Evolutionary conservation across 2,888 invertebrate species (phyloP), one percentile per base, ranked within the genome.

Genomic region (Lochmaea crataegi): DNA sequence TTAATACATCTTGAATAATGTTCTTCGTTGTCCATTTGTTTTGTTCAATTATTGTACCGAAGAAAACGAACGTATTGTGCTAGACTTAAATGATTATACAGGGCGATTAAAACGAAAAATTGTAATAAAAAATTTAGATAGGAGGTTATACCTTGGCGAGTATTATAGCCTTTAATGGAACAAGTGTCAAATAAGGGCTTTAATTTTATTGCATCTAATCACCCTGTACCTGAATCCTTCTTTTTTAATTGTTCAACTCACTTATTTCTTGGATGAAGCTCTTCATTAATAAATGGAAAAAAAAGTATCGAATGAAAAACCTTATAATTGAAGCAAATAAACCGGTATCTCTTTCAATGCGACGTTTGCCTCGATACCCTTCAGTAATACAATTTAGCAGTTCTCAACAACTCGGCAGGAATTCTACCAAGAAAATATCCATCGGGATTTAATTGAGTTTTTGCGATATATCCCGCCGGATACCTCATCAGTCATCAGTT

Each of bases 401-500:
- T 63, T 63, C 16, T 41, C 61, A 63, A 18, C 53, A 61, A 53
- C 53, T 70, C 42, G 42, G 48, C 56, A 53, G 51, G 51, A 71
- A 68, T 71, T 64, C 65, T 14, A 53, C 66, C 48, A 51, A 65
- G 71, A 76, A 75, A 67, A 72, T 73, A 72, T 69, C 68, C 67
- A 67, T 73, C 73, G 80, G 79, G 79, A 80, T 79, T 81, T 82
- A 82, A 83, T 82, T 80, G 81, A 80, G 81, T 84, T 83, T 84
- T 83, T 82, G 78, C 80, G 80, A 80, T 83, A 80, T 83, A 80
- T 82, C 83, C 81, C 81, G 73, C 53, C 51, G 78, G 81, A 77
- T 78, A 79, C 79, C 82, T 80, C 82, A 82, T 82, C 83, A 81
- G 76, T 83, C 83, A 84, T 83, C 83, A 83, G 77, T 57, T 42